Base-by-base conservation (phyloP, 2,113 vertebrate species). In the Leptodactylus fuscus region DNA sequence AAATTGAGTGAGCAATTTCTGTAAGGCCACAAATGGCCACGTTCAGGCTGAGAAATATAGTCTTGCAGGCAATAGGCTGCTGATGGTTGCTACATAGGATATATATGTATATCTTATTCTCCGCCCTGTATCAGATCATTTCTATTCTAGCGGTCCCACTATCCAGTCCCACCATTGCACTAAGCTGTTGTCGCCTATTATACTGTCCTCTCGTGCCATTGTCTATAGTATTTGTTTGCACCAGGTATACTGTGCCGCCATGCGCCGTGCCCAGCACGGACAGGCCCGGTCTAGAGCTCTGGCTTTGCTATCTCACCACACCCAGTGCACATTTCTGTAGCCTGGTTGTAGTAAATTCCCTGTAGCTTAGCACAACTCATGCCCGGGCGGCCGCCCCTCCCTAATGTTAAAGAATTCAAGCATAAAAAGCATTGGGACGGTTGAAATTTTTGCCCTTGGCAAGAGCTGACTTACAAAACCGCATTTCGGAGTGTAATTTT, bases 371-470 rank as follows among this genome's bases (percentile, higher is more conserved):
- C 44, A n/a, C n/a, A n/a, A n/a, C n/a, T 67, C 60, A 58, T 85
- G 83, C 83, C 75, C 75, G 69, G 83, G 48, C 83, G 71, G 46
- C 75, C 58, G 46, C 83, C 83, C 83, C 83, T 79, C 83, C 83
- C 83, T 80, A 80, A 85, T 58, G 48, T 55, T 80, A 71, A 85
- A 85, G 75, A 85, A 85, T 79, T 79, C 76, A 41, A 29, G 75
- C 83, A 80, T 69, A 53, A 85, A 85, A 71, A 51, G 24, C 75
- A 80, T 34, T n/a, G n/a, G 48, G 62, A 69, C 62, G 62, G 60
- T 44, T 70, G 44, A 70, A 29, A 70, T 80, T 79, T 70, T 70
- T 80, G 83, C 83, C 83, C 48, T 20, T 70, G 83, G 83, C 83
- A 44, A 85, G 15, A 70, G 69, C 29, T 58, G 48, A 80, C 83